Base-by-base conservation (phyloP, 2,113 vertebrate genomes). In the Austrofundulus limnaeus region DNA sequence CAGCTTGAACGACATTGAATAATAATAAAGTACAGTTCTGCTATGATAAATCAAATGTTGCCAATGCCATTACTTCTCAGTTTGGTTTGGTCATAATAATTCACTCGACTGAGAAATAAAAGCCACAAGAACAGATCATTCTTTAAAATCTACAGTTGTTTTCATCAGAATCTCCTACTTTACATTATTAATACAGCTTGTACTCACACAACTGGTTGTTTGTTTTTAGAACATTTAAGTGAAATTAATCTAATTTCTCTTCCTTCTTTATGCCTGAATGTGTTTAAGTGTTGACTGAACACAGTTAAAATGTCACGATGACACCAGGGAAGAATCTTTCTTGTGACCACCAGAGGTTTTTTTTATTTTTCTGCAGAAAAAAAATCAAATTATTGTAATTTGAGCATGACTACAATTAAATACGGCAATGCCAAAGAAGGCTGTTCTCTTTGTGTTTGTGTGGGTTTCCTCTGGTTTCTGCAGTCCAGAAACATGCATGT, bases 121-220 rank as follows among this genome's bases (percentile, higher is more conserved):
- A 58, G 16, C 23, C 11, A 38, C 2, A 1, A 69, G 58, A 72
- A 82, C n/a, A n/a, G n/a, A n/a, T n/a, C n/a, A n/a, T n/a, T n/a
- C n/a, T n/a, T n/a, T n/a, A n/a, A n/a, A n/a, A n/a, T n/a, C n/a
- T n/a, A n/a, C n/a, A n/a, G n/a, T n/a, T n/a, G n/a, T 69, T 51
- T 50, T 17, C 74, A 43, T 65, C 12, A 11, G 42, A 65, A 56
- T 61, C 59, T 66, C 47, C 37, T 43, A 47, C 81, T 78, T 72
- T 61, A 77, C 64, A 71, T 82, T 66, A 48, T 80, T 75, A 81
- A 75, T 51, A 76, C 78, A 77, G 17, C 66, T 76, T 37, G 58
- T 76, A 82, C 49, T n/a, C 66, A 81, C 19, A 54, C 72, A 41
- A 82, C 68, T 75, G 81, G 86, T 86, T 79, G 70, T 50, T 73